Conservation (phyloP, 2,113 vertebrate species). For the Oncorhynchus keta region DNA sequence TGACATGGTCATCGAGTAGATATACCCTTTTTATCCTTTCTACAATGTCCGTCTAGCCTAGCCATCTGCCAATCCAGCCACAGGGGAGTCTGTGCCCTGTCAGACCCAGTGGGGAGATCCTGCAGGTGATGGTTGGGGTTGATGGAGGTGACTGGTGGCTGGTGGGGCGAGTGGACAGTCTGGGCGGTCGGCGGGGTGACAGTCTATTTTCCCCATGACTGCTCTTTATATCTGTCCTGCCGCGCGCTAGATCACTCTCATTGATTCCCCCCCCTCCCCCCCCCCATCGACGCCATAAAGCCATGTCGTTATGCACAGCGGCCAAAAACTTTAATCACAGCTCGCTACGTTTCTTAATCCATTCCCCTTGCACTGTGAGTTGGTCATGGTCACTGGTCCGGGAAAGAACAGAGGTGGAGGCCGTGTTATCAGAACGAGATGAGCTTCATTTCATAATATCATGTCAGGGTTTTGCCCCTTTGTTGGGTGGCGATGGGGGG, state of each 20-base stretch:
- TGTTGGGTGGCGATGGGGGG: neutral
- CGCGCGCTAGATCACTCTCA: conserved; percentile 77
- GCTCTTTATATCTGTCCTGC: conserved; percentile 80
- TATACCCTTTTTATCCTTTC: neutral
- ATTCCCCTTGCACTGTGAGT: conserved; percentile 21
- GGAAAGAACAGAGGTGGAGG: neutral
- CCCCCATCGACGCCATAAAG: conserved; percentile 39
- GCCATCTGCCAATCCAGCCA: neutral
- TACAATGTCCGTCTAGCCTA: neutral
- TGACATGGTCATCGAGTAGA: no score
- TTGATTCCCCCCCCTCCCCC: conserved; percentile 55
- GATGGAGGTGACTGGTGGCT: conserved; percentile 33
- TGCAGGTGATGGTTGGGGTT: conserved; percentile 68
- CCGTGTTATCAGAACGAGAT: conserved; percentile 11
- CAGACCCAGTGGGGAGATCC: conserved; percentile 2
- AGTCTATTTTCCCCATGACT: conserved; percentile 88
- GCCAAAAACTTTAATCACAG: conserved; percentile 50
- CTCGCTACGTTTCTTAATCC: conserved; percentile 48
- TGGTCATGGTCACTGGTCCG: conserved; percentile 13
- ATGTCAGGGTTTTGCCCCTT: neutral
- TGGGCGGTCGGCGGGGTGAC: conserved; percentile 65
- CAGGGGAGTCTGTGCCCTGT: neutral
- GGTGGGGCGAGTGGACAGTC: neutral
- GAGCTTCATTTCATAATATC: conserved; percentile 30
- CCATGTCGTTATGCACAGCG: conserved; percentile 49